Conservation (phyloP, 92 coral and sea anemone genomes). For the Muricea muricata region DNA sequence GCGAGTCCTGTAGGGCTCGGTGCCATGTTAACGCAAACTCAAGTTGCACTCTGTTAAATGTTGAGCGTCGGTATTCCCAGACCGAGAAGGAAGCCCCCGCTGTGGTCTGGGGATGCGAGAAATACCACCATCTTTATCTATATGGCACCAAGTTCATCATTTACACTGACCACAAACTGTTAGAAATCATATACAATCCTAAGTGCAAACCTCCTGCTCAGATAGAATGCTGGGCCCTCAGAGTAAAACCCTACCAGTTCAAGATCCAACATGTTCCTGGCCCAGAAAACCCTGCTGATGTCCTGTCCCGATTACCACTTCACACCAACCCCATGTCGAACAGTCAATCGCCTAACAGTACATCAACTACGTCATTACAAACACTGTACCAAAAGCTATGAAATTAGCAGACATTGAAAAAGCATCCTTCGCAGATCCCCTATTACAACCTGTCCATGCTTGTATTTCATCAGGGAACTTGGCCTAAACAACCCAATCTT, state of each 20-base stretch:
- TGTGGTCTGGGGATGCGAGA: conserved; percentile 16
- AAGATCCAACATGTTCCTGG: not conserved
- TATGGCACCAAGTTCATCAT: conserved; percentile 4
- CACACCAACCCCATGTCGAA: not conserved
- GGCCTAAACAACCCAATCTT: too few species aligned
- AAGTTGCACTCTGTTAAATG: not conserved
- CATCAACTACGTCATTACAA: not conserved
- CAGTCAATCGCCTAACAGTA: not conserved
- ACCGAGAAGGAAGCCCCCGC: conserved; percentile 13
- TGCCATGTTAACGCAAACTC: not conserved
- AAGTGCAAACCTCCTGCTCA: conserved; percentile 16
- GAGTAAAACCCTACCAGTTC: not conserved
- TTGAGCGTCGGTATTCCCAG: not conserved
- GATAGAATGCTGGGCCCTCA: conserved; percentile 17
- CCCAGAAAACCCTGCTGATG: not conserved
- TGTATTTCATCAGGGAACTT: too few species aligned
- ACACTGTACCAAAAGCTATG: conserved; percentile 10
- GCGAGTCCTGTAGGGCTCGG: conserved; percentile 11
- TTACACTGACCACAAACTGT: conserved; percentile 25
- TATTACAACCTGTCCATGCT: not conserved
- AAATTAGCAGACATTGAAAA: not conserved
- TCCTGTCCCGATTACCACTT: not conserved
- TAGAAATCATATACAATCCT: conserved; percentile 29
- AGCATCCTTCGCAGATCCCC: not conserved
- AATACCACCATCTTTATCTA: conserved; percentile 26